phyloP scores from a whole-genome alignment of 1,140 invertebrate genomes.

The Samia ricini region DNA sequence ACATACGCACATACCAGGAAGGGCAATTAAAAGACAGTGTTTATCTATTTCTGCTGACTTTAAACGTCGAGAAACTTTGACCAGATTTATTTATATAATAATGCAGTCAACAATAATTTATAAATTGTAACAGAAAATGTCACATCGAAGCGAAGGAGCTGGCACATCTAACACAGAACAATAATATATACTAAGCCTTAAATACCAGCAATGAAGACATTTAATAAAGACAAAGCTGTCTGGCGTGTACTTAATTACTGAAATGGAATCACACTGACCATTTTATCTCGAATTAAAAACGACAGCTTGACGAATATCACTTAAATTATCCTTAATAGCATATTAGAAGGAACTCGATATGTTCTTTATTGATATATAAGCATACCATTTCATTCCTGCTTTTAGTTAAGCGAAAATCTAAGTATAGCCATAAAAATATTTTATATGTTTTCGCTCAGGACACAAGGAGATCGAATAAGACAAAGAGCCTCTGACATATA shows the following conservation, averaged over 20 bases:
- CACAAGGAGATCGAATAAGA: background rate
- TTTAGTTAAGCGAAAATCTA: background rate
- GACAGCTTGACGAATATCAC: background rate
- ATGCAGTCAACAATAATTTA: no score
- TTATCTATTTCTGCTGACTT: no score
- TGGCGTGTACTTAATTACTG: background rate
- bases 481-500: no score
- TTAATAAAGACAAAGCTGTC: background rate
- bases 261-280: background rate
- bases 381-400: background rate
- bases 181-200: background rate
- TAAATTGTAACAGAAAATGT: no score
- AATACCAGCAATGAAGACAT: background rate
- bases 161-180: no score
- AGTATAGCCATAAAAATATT: background rate
- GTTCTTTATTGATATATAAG: background rate
- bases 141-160: no score
- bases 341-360: background rate
- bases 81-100: no score
- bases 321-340: background rate
- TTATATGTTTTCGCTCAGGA: background rate
- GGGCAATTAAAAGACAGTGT: no score
- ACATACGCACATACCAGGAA: no score
- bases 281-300: background rate
- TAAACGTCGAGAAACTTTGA: no score